phyloP scores from a whole-genome alignment of 2,797 vertebrate species.

The Pipistrellus pygmaeus region DNA sequence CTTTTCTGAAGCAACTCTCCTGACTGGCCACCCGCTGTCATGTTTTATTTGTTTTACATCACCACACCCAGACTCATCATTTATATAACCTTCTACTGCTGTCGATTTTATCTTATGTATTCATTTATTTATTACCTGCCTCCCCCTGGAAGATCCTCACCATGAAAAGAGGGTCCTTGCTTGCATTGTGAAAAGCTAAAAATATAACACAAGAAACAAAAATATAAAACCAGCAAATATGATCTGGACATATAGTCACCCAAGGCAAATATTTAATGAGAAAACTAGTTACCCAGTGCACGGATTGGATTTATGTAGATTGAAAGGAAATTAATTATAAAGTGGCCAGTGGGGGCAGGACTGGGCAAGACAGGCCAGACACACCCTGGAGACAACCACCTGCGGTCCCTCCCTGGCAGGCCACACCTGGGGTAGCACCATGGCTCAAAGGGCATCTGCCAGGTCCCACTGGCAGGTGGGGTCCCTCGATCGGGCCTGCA shows the following conservation, averaged over 20 bases:
- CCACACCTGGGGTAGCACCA: no score
- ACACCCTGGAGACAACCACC: no score
- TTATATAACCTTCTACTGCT: neutral
- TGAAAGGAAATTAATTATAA: no score
- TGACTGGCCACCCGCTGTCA: neutral
- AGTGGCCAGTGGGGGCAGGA: no score
- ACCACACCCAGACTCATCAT: neutral
- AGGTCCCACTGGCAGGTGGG: no score
- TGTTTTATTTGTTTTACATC: constrained; percentile 29
- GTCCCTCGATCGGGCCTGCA: no score
- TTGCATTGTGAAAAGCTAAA: neutral
- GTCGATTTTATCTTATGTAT: neutral
- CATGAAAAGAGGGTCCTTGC: neutral
- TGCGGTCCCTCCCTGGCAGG: fast-evolving
- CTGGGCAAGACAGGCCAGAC: no score
- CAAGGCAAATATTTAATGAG: neutral
- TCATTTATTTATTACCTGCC: neutral
- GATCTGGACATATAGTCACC: neutral
- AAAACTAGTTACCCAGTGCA: neutral
- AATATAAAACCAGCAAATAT: neutral
- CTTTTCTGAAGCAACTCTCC: neutral
- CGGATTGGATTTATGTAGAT: no score
- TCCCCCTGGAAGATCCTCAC: neutral
- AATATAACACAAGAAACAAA: neutral
- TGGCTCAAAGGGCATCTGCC: no score